phyloP scores from a whole-genome alignment of 1,140 invertebrate genomes.

The Teleogryllus occipitalis region DNA sequence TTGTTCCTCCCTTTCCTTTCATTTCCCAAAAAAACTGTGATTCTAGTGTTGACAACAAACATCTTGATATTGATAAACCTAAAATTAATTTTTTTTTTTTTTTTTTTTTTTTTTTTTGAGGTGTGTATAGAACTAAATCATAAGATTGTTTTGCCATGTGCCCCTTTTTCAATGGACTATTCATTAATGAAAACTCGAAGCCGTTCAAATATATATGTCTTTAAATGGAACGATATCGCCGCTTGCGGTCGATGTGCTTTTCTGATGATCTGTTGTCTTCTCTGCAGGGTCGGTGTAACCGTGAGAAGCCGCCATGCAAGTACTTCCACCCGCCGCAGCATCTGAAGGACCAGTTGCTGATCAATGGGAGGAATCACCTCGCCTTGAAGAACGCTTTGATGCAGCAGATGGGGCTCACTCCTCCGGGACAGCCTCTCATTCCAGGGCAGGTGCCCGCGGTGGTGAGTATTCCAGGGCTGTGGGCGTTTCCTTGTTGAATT shows the following conservation, averaged over 20 bases:
- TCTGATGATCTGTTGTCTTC: slow-evolving; percentile 29
- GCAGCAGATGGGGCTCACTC: slow-evolving; percentile 89
- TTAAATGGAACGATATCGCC: neutral
- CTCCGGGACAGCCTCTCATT: slow-evolving; percentile 68
- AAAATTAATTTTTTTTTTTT: too few relatives aligned
- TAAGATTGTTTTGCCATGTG: too few relatives aligned
- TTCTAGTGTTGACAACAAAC: too few relatives aligned
- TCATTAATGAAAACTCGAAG: too few relatives aligned
- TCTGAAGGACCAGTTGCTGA: slow-evolving; percentile 97
- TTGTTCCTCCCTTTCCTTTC: too few relatives aligned
- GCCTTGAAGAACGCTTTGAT: slow-evolving; percentile 94
- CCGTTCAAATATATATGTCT: too few relatives aligned
- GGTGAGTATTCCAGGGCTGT: slow-evolving; percentile 53
- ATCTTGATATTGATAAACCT: too few relatives aligned
- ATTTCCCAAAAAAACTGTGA: too few relatives aligned
- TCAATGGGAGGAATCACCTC: slow-evolving; percentile 98
- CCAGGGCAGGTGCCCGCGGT: slow-evolving; percentile 81
- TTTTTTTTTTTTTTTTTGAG: too few relatives aligned
- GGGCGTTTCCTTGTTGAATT: neutral
- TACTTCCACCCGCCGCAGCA: slow-evolving; percentile 99
- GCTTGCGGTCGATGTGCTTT: too few relatives aligned
- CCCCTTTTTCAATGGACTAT: too few relatives aligned
- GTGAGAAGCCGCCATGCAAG: slow-evolving; percentile 99
- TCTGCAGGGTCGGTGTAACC: slow-evolving; percentile 95
- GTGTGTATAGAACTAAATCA: too few relatives aligned